Evolutionary conservation across 1,140 invertebrate species (phyloP), one percentile per base, ranked within the genome.

Genomic region (Hetaerina americana): DNA sequence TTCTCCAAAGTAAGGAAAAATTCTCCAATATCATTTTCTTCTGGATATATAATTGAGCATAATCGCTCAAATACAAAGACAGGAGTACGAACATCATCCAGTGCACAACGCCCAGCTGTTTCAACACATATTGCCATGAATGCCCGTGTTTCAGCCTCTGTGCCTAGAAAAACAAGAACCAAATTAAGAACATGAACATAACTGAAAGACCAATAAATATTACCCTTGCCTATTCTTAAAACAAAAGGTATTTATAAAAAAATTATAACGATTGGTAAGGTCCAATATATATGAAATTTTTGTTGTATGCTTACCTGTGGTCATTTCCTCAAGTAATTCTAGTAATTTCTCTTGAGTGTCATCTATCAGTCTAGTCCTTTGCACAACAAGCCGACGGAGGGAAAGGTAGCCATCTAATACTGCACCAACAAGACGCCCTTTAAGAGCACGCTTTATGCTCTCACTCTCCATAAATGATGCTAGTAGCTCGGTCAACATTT

Each of bases 111-210:
- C 77, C 95, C 90, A 0, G 98, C 91, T 0, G 96, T 98, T 81
- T 98, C 92, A 3, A 98, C 93, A 78, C 97, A 97, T 25, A 98
- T 92, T 8, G 93, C 88, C 95, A 99, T 98, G 78, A 99, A 98
- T 70, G 95, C 93, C 76, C 94, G 92, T 0, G 95, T 98, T 82
- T 99, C 96, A 68, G 92, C 90, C 82, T 98, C 95, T 0, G 95
- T 98, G 6, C 95, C 94, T 89, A 72, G 75, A 72, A 73, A 78
- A 73, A 74, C 12, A 31, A 73, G 18, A 66, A 73, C 18, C 12
- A 73, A 27, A 71, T n/a, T 25, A 71, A 68, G 3, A 69, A 69
- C 18, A 5, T 5, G 3, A 2, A 27, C 2, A 69, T 25, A 31
- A 3, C 24, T 27, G 69, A 8, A 40, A 24, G 5, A 24, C 0